Evolutionary conservation across 2,888 invertebrate genomes (phyloP).

Genomic region (Lutraria lutraria): DNA sequence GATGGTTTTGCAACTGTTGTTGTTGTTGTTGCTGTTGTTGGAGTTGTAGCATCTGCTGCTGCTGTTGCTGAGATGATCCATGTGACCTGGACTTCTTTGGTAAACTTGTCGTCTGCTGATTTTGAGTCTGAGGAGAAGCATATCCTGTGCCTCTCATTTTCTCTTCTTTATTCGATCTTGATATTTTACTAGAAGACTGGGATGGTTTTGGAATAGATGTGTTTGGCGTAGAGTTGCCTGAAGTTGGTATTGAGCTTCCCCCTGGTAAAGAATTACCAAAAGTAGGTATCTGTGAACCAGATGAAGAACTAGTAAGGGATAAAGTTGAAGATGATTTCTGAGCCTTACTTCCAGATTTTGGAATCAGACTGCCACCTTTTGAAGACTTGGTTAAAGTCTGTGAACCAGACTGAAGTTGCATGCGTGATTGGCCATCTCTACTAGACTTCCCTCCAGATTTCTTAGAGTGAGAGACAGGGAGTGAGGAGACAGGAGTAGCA

Average conservation of each 20-base stretch:
- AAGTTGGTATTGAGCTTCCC: conserved; percentile 58
- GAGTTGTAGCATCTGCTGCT: conserved; percentile 46
- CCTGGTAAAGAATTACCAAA: conserved; percentile 56
- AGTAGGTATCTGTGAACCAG: conserved; percentile 71
- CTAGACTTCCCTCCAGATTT: conserved; percentile 67
- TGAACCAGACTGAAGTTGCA: conserved; percentile 68
- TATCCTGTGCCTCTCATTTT: conserved; percentile 69
- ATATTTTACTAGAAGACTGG: conserved; percentile 71
- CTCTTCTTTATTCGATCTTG: conserved; percentile 77
- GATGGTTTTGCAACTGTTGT: conserved; percentile 51
- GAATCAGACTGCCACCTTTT: conserved; percentile 80
- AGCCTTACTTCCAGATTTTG: conserved; percentile 75
- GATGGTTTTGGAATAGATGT: conserved; percentile 78
- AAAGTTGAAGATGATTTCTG: conserved; percentile 73
- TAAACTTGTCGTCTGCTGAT: conserved; percentile 62
- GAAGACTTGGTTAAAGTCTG: conserved; percentile 72
- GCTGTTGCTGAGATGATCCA: conserved; percentile 48
- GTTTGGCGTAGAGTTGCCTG: conserved; percentile 62
- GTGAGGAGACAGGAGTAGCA: conserved; percentile 75
- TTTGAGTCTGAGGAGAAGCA: conserved; percentile 50
- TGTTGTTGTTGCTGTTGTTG: conserved; percentile 55
- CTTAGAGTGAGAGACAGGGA: conserved; percentile 69
- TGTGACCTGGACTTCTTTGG: conserved; percentile 62
- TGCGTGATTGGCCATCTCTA: conserved; percentile 62
- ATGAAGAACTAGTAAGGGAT: conserved; percentile 67